Conservation (phyloP, 2,888 invertebrate genomes). For the Plebejus argus region DNA sequence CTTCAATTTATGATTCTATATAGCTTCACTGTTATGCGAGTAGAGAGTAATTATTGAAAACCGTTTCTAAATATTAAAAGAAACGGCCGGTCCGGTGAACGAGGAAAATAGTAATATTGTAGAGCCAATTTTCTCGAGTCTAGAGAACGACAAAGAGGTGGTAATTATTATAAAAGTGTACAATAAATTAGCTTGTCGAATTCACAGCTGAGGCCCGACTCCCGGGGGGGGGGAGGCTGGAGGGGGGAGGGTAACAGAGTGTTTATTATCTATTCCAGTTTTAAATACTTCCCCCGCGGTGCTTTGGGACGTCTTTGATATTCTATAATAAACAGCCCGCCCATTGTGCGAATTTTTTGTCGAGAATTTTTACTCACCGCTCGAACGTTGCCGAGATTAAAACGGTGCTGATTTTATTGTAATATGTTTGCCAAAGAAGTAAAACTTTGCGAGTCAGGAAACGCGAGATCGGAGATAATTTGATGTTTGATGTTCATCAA, state of each 20-base stretch:
- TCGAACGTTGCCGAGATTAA: background rate
- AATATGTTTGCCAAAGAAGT: background rate
- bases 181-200: background rate
- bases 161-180: constrained; percentile 3
- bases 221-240: background rate
- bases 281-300: background rate
- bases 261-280: background rate
- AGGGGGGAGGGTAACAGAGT: background rate
- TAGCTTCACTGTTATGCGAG: background rate
- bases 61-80: background rate
- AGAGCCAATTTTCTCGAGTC: background rate
- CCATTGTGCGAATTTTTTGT: background rate
- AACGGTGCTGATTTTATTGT: background rate
- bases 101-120: background rate
- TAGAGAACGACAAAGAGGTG: background rate
- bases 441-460: background rate
- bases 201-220: background rate
- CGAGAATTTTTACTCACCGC: background rate
- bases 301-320: background rate
- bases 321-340: background rate
- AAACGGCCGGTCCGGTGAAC: background rate
- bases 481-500: too few species aligned
- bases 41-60: background rate
- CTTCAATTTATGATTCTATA: background rate
- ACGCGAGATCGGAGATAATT: background rate